phyloP scores from a whole-genome alignment of 2,113 vertebrate genomes.

The Muntiacus reevesi region DNA sequence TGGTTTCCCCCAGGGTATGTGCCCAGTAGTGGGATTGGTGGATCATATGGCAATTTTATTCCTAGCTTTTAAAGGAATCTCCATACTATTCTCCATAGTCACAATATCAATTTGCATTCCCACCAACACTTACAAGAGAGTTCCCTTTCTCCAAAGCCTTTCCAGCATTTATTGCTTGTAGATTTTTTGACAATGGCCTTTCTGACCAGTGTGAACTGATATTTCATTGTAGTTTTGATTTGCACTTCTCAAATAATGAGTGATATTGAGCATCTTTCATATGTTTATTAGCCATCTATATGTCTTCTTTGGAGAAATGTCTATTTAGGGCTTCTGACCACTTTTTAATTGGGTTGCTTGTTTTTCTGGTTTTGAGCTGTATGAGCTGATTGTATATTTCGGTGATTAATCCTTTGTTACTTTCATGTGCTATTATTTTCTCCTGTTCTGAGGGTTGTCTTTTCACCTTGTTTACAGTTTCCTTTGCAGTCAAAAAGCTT shows the following conservation, averaged over 20 bases:
- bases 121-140: neutral
- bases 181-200: neutral
- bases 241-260: neutral
- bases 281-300: neutral
- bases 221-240: neutral
- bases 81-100: neutral
- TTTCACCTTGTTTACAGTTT: neutral
- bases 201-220: neutral
- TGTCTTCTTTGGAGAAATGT: neutral
- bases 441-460: neutral
- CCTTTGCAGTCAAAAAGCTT: neutral
- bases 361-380: neutral
- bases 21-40: neutral
- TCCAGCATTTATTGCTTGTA: neutral
- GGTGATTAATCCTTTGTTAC: neutral
- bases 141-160: neutral
- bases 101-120: neutral
- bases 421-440: neutral
- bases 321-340: neutral
- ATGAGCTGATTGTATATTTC: neutral
- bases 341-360: neutral
- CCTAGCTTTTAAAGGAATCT: neutral
- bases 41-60: neutral
- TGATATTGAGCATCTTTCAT: neutral
- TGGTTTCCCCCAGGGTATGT: neutral